Evolutionary conservation across 2,797 vertebrate species (phyloP).

Genomic region (Eulemur coronatus): DNA sequence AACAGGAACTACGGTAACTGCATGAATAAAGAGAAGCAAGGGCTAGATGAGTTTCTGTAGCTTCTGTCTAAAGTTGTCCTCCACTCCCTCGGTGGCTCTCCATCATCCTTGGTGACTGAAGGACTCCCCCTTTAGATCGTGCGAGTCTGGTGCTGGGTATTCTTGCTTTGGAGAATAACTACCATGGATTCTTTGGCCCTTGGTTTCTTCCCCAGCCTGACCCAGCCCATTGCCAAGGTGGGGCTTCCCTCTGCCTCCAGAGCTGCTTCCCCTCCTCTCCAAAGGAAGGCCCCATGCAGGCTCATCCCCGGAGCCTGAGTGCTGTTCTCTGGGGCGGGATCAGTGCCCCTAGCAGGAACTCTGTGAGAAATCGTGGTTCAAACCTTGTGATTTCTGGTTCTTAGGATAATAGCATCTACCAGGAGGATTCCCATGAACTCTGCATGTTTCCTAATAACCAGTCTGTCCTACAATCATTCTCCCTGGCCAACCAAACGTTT

Average conservation of each 20-base stretch:
- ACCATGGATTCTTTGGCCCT: neutral
- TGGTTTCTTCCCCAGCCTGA: neutral
- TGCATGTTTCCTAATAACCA: neutral
- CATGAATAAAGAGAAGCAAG: neutral
- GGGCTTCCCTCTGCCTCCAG: neutral
- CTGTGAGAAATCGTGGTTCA: too few species aligned
- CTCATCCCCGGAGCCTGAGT: rapidly evolving
- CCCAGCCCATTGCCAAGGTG: neutral
- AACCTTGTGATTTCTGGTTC: neutral
- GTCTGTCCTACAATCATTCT: neutral
- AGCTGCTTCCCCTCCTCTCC: neutral
- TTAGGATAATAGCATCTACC: too few species aligned
- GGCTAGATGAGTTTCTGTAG: neutral
- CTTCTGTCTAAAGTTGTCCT: neutral
- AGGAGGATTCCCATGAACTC: neutral
- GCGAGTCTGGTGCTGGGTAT: neutral
- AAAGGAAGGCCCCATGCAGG: neutral
- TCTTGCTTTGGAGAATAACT: neutral
- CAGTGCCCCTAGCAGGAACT: neutral
- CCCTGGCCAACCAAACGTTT: neutral
- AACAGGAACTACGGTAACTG: neutral
- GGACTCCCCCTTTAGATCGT: too few species aligned
- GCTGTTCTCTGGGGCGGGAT: neutral
- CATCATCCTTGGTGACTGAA: neutral
- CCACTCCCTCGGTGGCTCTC: neutral